Base-by-base conservation (phyloP, 2,888 invertebrate species). In the Eudemis profundana region DNA sequence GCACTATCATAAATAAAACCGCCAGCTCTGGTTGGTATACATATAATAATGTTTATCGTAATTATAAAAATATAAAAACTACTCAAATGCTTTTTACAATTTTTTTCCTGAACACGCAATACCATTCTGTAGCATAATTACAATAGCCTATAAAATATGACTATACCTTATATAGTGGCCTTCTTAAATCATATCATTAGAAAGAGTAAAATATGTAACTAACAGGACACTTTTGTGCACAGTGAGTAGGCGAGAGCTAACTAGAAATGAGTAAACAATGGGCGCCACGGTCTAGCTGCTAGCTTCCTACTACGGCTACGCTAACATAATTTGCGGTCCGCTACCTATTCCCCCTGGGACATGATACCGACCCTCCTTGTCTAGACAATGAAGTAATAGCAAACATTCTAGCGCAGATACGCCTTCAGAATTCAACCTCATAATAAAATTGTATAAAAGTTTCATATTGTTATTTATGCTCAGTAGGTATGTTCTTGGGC, bases 251-350 rank as follows among this genome's bases (percentile, higher is more conserved):
- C 27, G 46, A 27, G 61, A 54, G 27, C 46, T 1, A 36, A 33
- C 61, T 36, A 42, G 51, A 38, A 46, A 27, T 46, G 17, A 49
- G 49, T 56, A 17, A 63, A 64, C 64, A 64, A 64, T 64, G 57
- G n/a, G 44, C 81, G 84, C 78, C 74, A 87, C 87, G 87, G 85
- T 89, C 88, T 82, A 79, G 74, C 82, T 76, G 73, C 72, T 64
- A 42, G 57, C 36, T 44, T 8, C 23, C 19, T 27, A 33, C n/a
- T 19, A 17, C 15, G 17, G 70, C 68, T 63, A 72, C 77, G 78
- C 81, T 84, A 87, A 86, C 81, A 85, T 82, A 80, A 85, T 89
- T 89, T 89, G 87, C 88, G 85, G 86, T 84, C 83, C 81, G 82
- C 85, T 84, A 85, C 83, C 79, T 82, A 84, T 81, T 78, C 84